Evolutionary conservation across 2,797 vertebrate species (phyloP).

Genomic region (Pangasius mekongensis): DNA sequence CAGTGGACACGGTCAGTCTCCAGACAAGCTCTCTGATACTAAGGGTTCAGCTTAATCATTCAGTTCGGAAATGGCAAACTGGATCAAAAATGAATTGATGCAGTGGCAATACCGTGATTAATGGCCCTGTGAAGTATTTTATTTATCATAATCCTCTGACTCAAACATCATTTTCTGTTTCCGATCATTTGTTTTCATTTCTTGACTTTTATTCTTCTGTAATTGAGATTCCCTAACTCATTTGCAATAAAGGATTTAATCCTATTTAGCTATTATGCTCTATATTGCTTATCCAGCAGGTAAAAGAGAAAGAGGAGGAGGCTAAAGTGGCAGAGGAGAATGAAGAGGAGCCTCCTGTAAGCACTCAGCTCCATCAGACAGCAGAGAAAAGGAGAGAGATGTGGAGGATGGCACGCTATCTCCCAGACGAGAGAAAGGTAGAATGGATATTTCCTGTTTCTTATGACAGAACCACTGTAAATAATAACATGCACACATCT

Average conservation of each 20-base stretch:
- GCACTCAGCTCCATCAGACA: slow-evolving; percentile 48
- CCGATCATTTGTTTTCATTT: slow-evolving; percentile 2
- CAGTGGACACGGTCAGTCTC: slow-evolving; percentile 72
- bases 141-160: neutral
- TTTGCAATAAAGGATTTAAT: neutral
- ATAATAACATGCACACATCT: neutral
- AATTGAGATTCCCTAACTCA: neutral
- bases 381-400: slow-evolving; percentile 79
- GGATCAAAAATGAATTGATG: neutral
- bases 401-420: slow-evolving; percentile 81
- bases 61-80: neutral
- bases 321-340: slow-evolving; percentile 21
- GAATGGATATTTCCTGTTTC: slow-evolving; percentile 22
- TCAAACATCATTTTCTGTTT: neutral
- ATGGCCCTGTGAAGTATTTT: neutral
- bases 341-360: slow-evolving; percentile 39
- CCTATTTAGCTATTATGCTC: neutral
- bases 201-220: neutral
- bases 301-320: slow-evolving; percentile 26
- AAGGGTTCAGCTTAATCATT: neutral
- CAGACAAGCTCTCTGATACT: slow-evolving; percentile 29
- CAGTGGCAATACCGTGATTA: neutral
- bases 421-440: slow-evolving; percentile 84
- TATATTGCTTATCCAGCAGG: slow-evolving; percentile 24
- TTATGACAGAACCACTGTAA: neutral